Evolutionary conservation across 2,888 invertebrate genomes (phyloP).

Genomic region (Pyrrhia umbra): DNA sequence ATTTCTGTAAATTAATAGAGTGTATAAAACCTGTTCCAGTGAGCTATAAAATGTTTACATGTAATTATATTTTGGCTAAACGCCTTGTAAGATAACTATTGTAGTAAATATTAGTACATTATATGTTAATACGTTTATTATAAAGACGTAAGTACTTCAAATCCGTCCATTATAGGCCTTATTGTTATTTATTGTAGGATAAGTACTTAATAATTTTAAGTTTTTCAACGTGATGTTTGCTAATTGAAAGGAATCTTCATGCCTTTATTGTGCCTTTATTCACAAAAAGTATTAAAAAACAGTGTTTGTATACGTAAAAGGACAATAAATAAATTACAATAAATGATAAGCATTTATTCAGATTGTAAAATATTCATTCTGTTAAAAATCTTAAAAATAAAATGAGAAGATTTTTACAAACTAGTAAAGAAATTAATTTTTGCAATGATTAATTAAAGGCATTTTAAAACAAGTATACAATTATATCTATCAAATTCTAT

Average conservation of each 20-base stretch:
- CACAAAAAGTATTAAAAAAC: slow-evolving; percentile 35
- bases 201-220: slow-evolving; percentile 57
- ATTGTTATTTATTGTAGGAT: slow-evolving; percentile 87
- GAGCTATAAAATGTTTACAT: slow-evolving; percentile 37
- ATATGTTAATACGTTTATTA: slow-evolving; percentile 52
- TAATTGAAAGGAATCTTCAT: slow-evolving; percentile 49
- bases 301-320: slow-evolving; percentile 24
- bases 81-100: slow-evolving; percentile 68
- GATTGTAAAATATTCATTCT: slow-evolving; percentile 42
- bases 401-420: no score
- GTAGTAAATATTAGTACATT: slow-evolving; percentile 52
- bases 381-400: background rate
- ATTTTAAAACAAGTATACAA: background rate
- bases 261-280: slow-evolving; percentile 63
- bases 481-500: no score
- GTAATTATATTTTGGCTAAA: slow-evolving; percentile 52
- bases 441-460: background rate
- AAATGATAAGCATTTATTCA: slow-evolving; percentile 48
- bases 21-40: slow-evolving; percentile 30
- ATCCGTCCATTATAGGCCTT: slow-evolving; percentile 86
- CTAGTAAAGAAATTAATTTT: background rate
- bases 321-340: slow-evolving; percentile 50
- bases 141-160: slow-evolving; percentile 67
- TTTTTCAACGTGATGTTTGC: slow-evolving; percentile 57
- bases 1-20: slow-evolving; percentile 17